Evolutionary conservation across 2,888 invertebrate species (phyloP), one percentile per base, ranked within the genome.

Genomic region (Acronicta psi): DNA sequence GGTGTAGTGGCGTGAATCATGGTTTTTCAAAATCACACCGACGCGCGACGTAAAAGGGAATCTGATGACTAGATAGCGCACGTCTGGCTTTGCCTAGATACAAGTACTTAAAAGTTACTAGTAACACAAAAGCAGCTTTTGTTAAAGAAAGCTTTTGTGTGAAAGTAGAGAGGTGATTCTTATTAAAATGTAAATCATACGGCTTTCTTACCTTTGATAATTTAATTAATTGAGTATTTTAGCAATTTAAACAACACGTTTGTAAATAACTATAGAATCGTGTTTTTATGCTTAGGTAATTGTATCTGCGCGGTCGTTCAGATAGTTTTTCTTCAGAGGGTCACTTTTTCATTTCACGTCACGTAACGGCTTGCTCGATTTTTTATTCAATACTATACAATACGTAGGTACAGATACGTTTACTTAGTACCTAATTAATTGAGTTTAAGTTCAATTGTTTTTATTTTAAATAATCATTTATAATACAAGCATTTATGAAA

Each of bases 1-100:
- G 56, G 67, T 63, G 53, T 65, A 62, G 58, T 63, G 79, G 80
- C 80, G 80, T 81, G 82, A 84, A 82, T 79, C 81, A 80, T 64
- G 68, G 56, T 59, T 73, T 63, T 63, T 82, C 73, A 66, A 66
- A 74, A 68, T 61, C 57, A 65, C 69, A 69, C 49, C 52, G 50
- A 58, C 62, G 49, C 63, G 63, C 52, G 46, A 58, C 60, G 49
- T 69, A 66, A 68, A 65, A 69, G 59, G 65, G 60, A 62, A 59
- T 65, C 72, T 49, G 72, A 74, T 74, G 62, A 42, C 64, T 61
- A 69, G 74, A 71, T 74, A 74, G 62, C 56, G 65, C 65, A 65
- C 75, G 74, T 70, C 68, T 73, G 63, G 41, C 47, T 56, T 47
- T 53, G 56, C 57, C 57, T 64, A 71, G 57, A 29, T 64, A 53